phyloP scores from a whole-genome alignment of 2,797 vertebrate species.

The Nyctibius grandis region DNA sequence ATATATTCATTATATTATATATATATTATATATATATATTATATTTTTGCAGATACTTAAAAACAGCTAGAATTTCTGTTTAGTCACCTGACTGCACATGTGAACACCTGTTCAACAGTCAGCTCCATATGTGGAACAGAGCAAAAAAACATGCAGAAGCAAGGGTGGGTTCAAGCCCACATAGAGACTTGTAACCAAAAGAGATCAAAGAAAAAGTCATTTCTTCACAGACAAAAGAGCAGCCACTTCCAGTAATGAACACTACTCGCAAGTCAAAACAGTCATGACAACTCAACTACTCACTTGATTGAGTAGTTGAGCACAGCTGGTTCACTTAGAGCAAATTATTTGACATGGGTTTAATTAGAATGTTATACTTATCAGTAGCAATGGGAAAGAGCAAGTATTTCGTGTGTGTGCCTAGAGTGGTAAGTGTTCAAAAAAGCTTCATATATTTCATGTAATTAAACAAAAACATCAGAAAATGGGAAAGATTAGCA shows the following conservation, averaged over 20 bases:
- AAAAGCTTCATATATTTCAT: neutral
- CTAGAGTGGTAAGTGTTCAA: neutral
- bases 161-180: neutral
- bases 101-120: neutral
- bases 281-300: neutral
- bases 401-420: neutral
- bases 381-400: neutral
- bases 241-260: neutral
- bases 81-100: neutral
- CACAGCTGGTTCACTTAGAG: neutral
- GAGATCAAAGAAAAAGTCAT: neutral
- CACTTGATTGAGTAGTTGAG: neutral
- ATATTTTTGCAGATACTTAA: neutral
- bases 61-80: neutral
- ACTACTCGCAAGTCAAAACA: neutral
- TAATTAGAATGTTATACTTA: neutral
- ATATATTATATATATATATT: no score
- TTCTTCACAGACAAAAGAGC: neutral
- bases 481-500: neutral
- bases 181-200: neutral
- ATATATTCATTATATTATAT: no score
- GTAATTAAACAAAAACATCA: neutral
- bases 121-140: neutral
- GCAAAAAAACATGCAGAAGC: neutral
- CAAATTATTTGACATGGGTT: neutral